Evolutionary conservation across 2,888 invertebrate genomes (phyloP), one percentile per base, ranked within the genome.

Genomic region (Tiphia femorata): DNA sequence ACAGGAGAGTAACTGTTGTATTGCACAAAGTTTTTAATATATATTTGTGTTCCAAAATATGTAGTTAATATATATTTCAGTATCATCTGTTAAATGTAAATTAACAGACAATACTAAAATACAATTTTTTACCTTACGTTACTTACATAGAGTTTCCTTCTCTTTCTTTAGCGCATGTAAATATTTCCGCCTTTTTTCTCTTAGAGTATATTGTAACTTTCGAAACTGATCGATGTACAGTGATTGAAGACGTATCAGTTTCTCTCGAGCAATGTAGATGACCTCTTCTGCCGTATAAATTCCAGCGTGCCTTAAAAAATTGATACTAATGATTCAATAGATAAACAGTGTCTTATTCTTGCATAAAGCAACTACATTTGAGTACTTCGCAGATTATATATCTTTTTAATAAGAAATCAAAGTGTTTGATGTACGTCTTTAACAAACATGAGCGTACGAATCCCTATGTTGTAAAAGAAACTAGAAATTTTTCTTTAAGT

Each of bases 281-380:
- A 94, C 93, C 82, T 97, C 96, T 75, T 97, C 95, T 0, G 93
- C 92, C 0, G 96, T 95, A 80, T 90, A 96, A 0, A 95, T 91
- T 8, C 94, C 94, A 0, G 96, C 95, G 79, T 93, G 92, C 84
- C 95, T 96, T 84, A 42, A 84, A 84, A 76, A 76, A 66, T 78
- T 73, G 62, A 79, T 78, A 70, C 81, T 81, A 78, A 73, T 76
- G 53, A 72, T 65, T 75, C 62, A 73, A 71, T 66, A 69, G 67
- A 67, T 70, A 66, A 72, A 67, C 52, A 72, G 70, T 70, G 58
- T 67, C 67, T 71, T 49, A 56, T 64, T 53, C 49, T 58, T 68
- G 73, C 69, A 52, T 54, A 21, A 81, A 82, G 81, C 78, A 69
- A 62, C 76, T 79, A 80, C 75, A 57, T 65, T 33, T 68, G 58